Evolutionary conservation across 2,113 vertebrate species (phyloP).

Genomic region (Panthera uncia): DNA sequence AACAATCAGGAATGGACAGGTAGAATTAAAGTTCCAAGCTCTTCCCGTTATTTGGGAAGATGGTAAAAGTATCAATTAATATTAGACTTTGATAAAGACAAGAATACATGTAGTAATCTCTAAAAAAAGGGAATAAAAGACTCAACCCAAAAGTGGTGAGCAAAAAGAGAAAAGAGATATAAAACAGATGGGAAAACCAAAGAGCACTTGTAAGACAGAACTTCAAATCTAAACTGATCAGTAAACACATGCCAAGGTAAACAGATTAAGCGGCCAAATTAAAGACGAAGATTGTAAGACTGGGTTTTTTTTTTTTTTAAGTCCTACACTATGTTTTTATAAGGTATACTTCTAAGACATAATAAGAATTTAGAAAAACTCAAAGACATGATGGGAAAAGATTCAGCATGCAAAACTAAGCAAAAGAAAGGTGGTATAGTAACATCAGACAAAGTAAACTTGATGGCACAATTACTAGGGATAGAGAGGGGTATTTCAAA

Average conservation of each 20-base stretch:
- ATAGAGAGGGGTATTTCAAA: background rate
- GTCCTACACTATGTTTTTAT: background rate
- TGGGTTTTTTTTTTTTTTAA: background rate
- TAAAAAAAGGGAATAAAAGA: background rate
- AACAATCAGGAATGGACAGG: background rate
- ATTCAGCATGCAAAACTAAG: background rate
- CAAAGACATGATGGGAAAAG: background rate
- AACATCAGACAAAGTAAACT: background rate
- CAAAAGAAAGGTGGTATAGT: background rate
- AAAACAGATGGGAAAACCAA: background rate
- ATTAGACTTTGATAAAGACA: background rate
- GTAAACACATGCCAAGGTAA: background rate
- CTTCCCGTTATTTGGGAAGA: background rate
- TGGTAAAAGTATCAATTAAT: background rate
- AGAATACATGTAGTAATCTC: background rate
- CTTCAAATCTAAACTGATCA: background rate
- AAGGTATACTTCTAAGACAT: background rate
- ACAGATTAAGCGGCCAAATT: background rate
- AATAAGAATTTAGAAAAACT: background rate
- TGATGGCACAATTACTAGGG: background rate
- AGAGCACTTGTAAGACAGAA: background rate
- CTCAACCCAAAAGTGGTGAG: background rate
- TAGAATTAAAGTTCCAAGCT: background rate
- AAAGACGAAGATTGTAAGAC: background rate
- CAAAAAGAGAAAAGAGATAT: background rate